Percentiles rank a stretch among this genome's conserved stretches.
phyloP scores from a whole-genome alignment of 2,888 invertebrate species.

The Nymphalis c-album region DNA sequence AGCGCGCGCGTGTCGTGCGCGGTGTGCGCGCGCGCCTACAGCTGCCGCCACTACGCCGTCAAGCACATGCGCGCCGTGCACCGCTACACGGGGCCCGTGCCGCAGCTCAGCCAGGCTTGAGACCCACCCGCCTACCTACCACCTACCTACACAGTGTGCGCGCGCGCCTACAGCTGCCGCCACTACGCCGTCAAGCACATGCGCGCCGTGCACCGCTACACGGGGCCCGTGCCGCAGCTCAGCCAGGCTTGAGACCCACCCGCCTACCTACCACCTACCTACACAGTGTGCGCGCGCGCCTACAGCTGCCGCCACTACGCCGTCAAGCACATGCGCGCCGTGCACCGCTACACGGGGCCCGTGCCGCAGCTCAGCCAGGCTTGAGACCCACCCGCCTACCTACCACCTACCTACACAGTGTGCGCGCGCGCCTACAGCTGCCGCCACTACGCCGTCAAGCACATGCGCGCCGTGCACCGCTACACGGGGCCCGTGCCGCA shows the following conservation, averaged over 20 bases:
- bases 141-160: too few species aligned
- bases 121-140: neutral
- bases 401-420: too few species aligned
- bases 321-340: constrained; percentile 49
- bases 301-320: constrained; percentile 56
- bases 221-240: constrained; percentile 5
- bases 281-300: constrained; percentile 40
- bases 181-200: constrained; percentile 55
- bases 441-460: constrained; percentile 53
- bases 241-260: neutral
- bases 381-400: neutral
- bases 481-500: constrained; percentile 18
- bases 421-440: constrained; percentile 49
- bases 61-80: constrained; percentile 54
- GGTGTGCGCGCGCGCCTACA: constrained; percentile 45
- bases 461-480: constrained; percentile 49
- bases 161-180: constrained; percentile 49
- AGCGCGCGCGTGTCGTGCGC: constrained; percentile 38
- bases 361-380: neutral
- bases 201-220: constrained; percentile 47
- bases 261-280: too few species aligned
- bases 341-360: constrained; percentile 41
- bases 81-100: constrained; percentile 20
- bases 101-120: neutral
- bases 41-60: constrained; percentile 53